phyloP scores from a whole-genome alignment of 2,888 invertebrate genomes.

The Stenichneumon culpator region DNA sequence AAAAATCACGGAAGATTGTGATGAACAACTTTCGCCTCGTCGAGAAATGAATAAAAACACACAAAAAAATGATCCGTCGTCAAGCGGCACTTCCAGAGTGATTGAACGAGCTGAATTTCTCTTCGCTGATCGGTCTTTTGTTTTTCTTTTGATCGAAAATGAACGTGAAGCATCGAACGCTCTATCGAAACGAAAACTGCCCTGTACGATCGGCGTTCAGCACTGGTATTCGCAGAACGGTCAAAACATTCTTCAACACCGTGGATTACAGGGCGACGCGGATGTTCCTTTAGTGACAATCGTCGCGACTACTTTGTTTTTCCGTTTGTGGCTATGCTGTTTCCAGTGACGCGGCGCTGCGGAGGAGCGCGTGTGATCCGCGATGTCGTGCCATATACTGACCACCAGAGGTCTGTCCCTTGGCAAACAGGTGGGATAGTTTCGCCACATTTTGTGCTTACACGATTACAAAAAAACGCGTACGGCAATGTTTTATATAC shows the following conservation, averaged over 20 bases:
- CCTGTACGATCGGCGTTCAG: neutral
- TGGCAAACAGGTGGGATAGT: slow-evolving; percentile 6
- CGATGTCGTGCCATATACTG: slow-evolving; percentile 63
- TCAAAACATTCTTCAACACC: neutral
- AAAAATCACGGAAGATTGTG: neutral
- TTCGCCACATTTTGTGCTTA: slow-evolving; percentile 34
- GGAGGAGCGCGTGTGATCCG: slow-evolving; percentile 37
- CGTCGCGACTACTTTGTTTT: neutral
- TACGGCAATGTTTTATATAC: slow-evolving; percentile 8
- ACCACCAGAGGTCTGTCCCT: slow-evolving; percentile 30
- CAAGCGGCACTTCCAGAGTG: neutral
- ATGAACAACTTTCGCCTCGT: neutral
- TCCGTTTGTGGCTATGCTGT: neutral
- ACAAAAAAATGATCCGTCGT: neutral
- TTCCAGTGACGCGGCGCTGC: slow-evolving; percentile 10
- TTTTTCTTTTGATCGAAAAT: neutral
- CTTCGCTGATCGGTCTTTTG: neutral
- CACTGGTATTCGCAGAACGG: neutral
- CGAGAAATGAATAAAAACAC: neutral
- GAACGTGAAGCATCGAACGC: neutral
- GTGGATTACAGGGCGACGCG: neutral
- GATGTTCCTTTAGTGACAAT: neutral
- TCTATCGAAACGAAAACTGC: neutral
- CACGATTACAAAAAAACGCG: slow-evolving; percentile 29
- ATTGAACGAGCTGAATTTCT: neutral